Evolutionary conservation across 1,140 invertebrate genomes (phyloP).

Genomic region (Asbolus verrucosus): DNA sequence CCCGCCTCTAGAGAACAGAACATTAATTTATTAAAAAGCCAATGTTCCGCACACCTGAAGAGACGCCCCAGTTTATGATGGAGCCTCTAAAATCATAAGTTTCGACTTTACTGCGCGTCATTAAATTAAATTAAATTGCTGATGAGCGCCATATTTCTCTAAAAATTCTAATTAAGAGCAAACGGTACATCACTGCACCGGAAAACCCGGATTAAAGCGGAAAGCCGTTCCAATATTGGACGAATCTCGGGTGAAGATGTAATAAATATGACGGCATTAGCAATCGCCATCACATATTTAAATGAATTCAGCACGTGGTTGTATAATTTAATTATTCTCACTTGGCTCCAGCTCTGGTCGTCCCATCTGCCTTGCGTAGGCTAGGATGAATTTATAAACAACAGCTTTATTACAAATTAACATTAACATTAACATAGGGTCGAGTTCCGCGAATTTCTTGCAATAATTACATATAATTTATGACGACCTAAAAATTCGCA

Average conservation of each 20-base stretch:
- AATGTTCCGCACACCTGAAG: too few species aligned
- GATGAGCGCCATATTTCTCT: too few species aligned
- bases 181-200: too few species aligned
- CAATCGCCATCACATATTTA: constrained; percentile 33
- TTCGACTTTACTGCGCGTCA: too few species aligned
- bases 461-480: constrained; percentile 30
- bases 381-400: constrained; percentile 22
- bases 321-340: constrained; percentile 38
- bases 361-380: constrained; percentile 29
- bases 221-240: constrained; percentile 19
- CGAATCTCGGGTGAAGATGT: constrained; percentile 23
- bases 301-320: constrained; percentile 38
- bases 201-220: too few species aligned
- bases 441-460: constrained; percentile 30
- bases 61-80: too few species aligned
- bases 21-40: too few species aligned
- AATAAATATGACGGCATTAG: constrained; percentile 36
- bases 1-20: too few species aligned
- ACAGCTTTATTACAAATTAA: constrained; percentile 36
- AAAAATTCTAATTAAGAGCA: too few species aligned
- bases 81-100: too few species aligned
- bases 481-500: constrained; percentile 19
- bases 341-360: constrained; percentile 16
- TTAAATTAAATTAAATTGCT: too few species aligned
- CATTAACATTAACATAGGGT: constrained; percentile 21